phyloP scores from a whole-genome alignment of 2,113 vertebrate genomes.

The Chloebia gouldiae region DNA sequence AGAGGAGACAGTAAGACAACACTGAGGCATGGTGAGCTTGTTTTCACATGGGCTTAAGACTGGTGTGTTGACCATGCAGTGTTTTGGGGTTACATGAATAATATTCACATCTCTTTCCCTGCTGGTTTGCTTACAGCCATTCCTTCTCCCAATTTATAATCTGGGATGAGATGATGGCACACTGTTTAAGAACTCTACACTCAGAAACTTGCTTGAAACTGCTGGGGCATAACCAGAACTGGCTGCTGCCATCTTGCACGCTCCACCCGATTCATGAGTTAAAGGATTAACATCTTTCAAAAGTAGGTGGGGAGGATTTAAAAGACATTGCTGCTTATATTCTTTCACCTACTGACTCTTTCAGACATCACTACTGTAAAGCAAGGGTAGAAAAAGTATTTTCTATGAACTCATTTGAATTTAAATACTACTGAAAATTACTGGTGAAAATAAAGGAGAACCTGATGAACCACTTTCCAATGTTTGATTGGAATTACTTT shows the following conservation, averaged over 20 bases:
- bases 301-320: background rate
- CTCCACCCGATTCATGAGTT: rapidly evolving
- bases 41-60: background rate
- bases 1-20: background rate
- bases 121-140: background rate
- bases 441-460: background rate
- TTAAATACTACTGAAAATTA: background rate
- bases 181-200: background rate
- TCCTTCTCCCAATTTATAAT: background rate
- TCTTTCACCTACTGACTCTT: background rate
- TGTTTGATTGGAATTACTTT: background rate
- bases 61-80: rapidly evolving
- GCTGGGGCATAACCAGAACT: background rate
- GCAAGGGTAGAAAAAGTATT: background rate
- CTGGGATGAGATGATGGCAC: background rate
- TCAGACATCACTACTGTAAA: background rate
- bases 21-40: rapidly evolving
- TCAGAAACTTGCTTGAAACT: background rate
- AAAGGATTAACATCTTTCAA: background rate
- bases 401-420: background rate
- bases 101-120: rapidly evolving
- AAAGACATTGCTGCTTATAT: background rate
- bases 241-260: background rate
- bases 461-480: background rate
- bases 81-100: background rate